A percentile compares a stretch with the other conserved stretches of the same genome.
Evolutionary conservation across 1,140 invertebrate species (phyloP).

Genomic region (Drosophila prosaltans): DNA sequence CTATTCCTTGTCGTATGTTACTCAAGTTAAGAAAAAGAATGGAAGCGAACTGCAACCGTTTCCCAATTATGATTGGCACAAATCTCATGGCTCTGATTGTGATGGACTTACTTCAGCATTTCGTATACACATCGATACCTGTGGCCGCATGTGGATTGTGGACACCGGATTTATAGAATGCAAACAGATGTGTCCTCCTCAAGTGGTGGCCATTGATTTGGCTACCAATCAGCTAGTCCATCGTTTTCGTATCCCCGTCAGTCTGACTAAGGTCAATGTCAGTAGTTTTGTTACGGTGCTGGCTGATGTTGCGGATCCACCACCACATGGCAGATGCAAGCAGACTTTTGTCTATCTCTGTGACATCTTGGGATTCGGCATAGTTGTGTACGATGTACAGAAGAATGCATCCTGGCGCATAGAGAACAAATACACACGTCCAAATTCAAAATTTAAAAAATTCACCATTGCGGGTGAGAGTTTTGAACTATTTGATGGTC

Average conservation of each 20-base stretch:
- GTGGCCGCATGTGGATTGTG: background rate
- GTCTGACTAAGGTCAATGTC: background rate
- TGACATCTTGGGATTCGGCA: slow-evolving; percentile 4
- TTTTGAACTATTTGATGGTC: slow-evolving; percentile 1
- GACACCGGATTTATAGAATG: slow-evolving; percentile 1
- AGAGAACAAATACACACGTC: background rate
- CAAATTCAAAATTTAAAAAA: background rate
- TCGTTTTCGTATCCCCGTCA: background rate
- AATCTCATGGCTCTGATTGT: background rate
- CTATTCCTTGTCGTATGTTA: background rate
- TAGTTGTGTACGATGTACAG: background rate
- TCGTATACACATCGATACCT: background rate
- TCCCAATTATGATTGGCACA: slow-evolving; percentile 2
- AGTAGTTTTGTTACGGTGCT: slow-evolving; percentile 3
- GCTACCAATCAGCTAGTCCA: background rate
- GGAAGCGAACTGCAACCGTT: background rate
- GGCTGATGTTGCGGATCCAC: background rate
- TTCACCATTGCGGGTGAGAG: background rate
- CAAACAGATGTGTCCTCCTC: background rate
- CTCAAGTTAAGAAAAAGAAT: background rate
- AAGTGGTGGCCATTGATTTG: slow-evolving; percentile 1
- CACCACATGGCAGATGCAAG: background rate
- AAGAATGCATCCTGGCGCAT: background rate
- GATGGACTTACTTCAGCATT: background rate
- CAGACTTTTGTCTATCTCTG: background rate